Conservation (phyloP, 2,797 vertebrate genomes). For the Typhlichthys eigenmanni region DNA sequence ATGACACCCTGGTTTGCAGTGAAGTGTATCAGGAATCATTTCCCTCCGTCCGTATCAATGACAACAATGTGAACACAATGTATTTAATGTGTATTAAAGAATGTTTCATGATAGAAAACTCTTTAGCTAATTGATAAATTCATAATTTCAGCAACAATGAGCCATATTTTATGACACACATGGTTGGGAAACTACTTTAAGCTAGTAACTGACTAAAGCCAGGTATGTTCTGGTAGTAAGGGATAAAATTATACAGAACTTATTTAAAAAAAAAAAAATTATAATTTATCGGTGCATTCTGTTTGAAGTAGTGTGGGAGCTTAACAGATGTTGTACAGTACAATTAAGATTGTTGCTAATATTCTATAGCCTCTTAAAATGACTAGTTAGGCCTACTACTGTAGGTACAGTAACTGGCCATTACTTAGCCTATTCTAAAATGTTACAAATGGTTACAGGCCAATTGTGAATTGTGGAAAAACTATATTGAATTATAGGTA, state of each 20-base stretch:
- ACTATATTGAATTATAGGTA: too few relatives aligned
- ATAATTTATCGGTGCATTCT: too few relatives aligned
- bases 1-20: slow-evolving; percentile 19
- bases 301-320: too few relatives aligned
- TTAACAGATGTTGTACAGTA: too few relatives aligned
- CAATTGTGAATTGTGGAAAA: too few relatives aligned
- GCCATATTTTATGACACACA: slow-evolving; percentile 51
- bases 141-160: slow-evolving; percentile 45
- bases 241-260: too few relatives aligned
- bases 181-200: slow-evolving; percentile 50
- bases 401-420: slow-evolving; percentile 36
- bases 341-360: slow-evolving; percentile 17
- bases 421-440: slow-evolving; percentile 28
- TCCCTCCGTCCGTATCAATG: slow-evolving; percentile 16
- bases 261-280: too few relatives aligned
- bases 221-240: slow-evolving; percentile 48
- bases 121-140: slow-evolving; percentile 43
- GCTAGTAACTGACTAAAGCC: slow-evolving; percentile 45
- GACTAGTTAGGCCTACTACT: slow-evolving; percentile 7
- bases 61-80: not conserved
- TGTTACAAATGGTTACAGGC: not conserved
- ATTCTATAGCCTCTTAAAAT: slow-evolving; percentile 34
- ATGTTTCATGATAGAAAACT: slow-evolving; percentile 19
- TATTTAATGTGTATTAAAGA: slow-evolving; percentile 32
- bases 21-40: slow-evolving; percentile 6